phyloP scores from a whole-genome alignment of 2,888 invertebrate genomes.

The Dryocosmus kuriphilus region DNA sequence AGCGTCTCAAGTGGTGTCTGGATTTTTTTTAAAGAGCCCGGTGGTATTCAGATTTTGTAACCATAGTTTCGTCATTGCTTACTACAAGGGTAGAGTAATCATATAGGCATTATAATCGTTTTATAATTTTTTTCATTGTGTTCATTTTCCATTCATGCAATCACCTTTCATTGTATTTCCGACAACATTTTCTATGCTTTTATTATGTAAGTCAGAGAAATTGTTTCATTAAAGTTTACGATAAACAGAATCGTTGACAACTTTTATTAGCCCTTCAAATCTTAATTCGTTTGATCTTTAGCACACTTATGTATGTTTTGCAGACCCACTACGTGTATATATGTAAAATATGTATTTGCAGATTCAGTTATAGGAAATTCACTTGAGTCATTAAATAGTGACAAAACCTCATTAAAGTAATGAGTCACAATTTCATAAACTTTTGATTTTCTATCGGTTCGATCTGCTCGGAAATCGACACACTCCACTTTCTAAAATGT shows the following conservation, averaged over 20 bases:
- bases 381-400: background rate
- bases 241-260: no score
- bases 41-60: background rate
- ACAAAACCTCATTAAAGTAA: background rate
- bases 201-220: no score
- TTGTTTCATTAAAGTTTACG: background rate
- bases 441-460: background rate
- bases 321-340: background rate
- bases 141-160: no score
- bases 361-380: background rate
- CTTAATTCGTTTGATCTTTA: background rate
- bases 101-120: no score
- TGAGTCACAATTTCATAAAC: background rate
- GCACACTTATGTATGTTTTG: background rate
- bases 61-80: no score
- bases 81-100: no score
- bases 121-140: no score
- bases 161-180: no score
- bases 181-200: no score
- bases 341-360: background rate
- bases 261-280: background rate
- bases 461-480: background rate
- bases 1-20: slow-evolving; percentile 34
- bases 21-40: background rate
- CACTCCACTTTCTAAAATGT: background rate